Evolutionary conservation across 2,113 vertebrate genomes (phyloP), one percentile per base, ranked within the genome.

Genomic region (Pelecanoides urinatrix): DNA sequence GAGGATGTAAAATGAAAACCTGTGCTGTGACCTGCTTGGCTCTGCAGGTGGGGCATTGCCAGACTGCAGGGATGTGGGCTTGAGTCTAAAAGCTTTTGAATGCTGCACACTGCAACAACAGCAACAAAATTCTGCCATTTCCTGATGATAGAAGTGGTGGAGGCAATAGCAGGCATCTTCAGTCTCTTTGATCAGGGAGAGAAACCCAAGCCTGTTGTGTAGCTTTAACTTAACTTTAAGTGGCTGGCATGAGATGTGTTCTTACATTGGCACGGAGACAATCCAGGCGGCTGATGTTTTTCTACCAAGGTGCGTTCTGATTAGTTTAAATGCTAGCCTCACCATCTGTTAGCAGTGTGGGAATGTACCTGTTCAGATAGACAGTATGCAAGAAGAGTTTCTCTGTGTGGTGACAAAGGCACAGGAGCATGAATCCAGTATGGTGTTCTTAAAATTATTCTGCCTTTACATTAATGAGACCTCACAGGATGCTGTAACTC

Each of bases 21-120:
- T 2, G 0, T 58, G 34, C 45, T 40, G 5, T 21, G 49, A 82
- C 32, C 27, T n/a, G 7, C 42, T 83, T 22, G 0, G 0, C 22
- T 81, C 7, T 66, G 49, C 66, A 16, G 6, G 7, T 53, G 22
- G 6, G 40, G 45, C 47, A 9, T 30, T 66, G 18, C 67, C 21
- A 38, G 16, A 9, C 50, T 49, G 45, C 50, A 29, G 27, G 7
- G 6, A 15, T 62, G 27, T 32, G 17, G 2, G 5, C 8, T 6
- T 17, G 8, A 20, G 10, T 56, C 47, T 34, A 27, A 81, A 89
- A 68, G 47, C 34, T 58, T 89, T 56, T 45, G 30, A 45, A 32
- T 49, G 11, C 49, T 79, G 49, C 12, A 45, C 52, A 10, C 45
- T 59, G 42, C 61, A 63, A 4, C 23, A 86, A 5, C 7, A n/a